Evolutionary conservation across 1,140 invertebrate species (phyloP).

Genomic region (Bradysia coprophila): DNA sequence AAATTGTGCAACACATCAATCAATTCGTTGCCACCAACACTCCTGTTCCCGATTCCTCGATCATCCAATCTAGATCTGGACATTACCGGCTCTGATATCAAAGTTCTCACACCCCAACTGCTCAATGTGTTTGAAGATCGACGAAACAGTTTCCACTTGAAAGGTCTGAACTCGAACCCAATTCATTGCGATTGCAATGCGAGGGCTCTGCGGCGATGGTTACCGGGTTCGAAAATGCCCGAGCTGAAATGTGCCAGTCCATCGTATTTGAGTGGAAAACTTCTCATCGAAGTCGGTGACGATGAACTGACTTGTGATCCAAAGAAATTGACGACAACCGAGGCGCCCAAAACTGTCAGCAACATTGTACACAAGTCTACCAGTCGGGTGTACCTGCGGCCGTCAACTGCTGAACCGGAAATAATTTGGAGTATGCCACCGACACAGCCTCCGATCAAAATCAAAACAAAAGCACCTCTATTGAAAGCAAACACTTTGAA

Average conservation of each 20-base stretch:
- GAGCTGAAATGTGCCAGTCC: constrained; percentile 46
- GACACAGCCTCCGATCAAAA: constrained; percentile 30
- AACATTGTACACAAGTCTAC: constrained; percentile 10
- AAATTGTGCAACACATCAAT: constrained; percentile 63
- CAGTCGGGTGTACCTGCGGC: constrained; percentile 22
- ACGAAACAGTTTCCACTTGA: constrained; percentile 45
- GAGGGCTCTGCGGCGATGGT: constrained; percentile 55
- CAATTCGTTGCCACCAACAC: constrained; percentile 48
- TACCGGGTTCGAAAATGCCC: constrained; percentile 37
- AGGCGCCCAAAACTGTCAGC: constrained; percentile 19
- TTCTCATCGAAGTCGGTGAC: constrained; percentile 53
- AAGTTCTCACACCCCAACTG: constrained; percentile 53
- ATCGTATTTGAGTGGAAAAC: constrained; percentile 39
- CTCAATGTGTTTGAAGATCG: constrained; percentile 63
- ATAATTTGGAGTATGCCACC: constrained; percentile 74
- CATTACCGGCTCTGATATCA: constrained; percentile 56
- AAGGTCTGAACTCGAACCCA: constrained; percentile 56
- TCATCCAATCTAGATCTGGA: constrained; percentile 63
- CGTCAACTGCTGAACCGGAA: constrained; percentile 46
- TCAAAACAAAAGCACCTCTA: constrained; percentile 34
- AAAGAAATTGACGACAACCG: constrained; percentile 31
- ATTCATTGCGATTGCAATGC: constrained; percentile 72
- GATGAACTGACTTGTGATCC: constrained; percentile 60
- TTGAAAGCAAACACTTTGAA: constrained; percentile 37
- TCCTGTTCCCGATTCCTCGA: constrained; percentile 75